Percentiles rank a stretch among this genome's conserved stretches.
Evolutionary conservation across 2,888 invertebrate genomes (phyloP).

Genomic region (Rhagonycha lutea): DNA sequence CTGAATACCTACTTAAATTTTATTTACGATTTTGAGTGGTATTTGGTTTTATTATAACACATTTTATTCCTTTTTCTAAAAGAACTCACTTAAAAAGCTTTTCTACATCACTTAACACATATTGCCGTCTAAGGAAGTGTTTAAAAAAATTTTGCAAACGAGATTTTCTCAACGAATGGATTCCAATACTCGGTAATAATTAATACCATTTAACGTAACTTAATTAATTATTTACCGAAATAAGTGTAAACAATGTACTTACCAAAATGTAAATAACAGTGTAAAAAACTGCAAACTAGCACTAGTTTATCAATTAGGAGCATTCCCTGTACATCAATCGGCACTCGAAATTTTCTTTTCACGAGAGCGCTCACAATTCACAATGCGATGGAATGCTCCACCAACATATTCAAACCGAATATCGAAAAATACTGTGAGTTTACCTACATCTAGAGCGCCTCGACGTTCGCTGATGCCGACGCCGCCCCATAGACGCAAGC

Average conservation of each 20-base stretch:
- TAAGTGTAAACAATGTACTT: constrained; percentile 1
- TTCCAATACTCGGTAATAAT: neutral
- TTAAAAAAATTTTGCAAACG: neutral
- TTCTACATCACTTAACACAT: neutral
- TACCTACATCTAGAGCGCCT: constrained; percentile 24
- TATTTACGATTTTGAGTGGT: neutral
- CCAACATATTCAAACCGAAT: constrained; percentile 31
- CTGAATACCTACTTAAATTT: neutral
- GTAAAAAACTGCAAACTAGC: constrained; percentile 13
- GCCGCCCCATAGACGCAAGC: constrained; percentile 29
- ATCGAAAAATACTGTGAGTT: constrained; percentile 24
- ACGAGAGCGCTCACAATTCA: constrained; percentile 7
- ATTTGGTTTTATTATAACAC: neutral
- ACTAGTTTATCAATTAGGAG: constrained; percentile 14
- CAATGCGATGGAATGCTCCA: constrained; percentile 18
- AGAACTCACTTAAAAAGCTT: neutral
- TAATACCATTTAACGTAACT: neutral
- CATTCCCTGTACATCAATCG: constrained; percentile 13
- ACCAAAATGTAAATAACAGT: neutral
- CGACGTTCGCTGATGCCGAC: constrained; percentile 26
- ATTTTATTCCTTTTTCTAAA: neutral
- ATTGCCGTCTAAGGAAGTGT: neutral
- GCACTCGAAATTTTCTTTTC: neutral
- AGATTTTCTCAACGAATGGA: neutral
- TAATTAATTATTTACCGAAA: neutral